A percentile compares a stretch with the other conserved stretches of the same genome.
Conservation (phyloP, 2,888 invertebrate genomes). For the Choreutis nemorana region DNA sequence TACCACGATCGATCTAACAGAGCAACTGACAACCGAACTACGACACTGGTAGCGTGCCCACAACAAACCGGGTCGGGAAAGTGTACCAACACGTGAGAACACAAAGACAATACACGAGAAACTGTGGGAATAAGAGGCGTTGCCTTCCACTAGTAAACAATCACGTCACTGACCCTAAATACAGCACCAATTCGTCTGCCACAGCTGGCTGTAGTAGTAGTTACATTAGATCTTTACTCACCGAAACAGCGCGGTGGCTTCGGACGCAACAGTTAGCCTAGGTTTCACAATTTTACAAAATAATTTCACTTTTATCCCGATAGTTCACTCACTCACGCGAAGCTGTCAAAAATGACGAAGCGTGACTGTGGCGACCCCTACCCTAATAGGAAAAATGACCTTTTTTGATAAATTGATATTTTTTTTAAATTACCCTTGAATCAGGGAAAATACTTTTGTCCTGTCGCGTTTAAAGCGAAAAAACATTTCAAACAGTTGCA, state of each 20-base stretch:
- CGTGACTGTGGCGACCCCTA: conserved; percentile 7
- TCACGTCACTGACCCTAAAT: conserved; percentile 58
- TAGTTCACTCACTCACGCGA: conserved; percentile 20
- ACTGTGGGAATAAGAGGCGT: conserved; percentile 64
- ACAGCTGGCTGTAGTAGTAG: too few relatives aligned
- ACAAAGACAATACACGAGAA: conserved; percentile 53
- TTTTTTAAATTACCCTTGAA: not conserved
- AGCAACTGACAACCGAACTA: conserved; percentile 13
- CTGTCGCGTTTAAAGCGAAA: too few relatives aligned
- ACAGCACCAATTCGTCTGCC: too few relatives aligned
- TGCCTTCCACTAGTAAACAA: conserved; percentile 66
- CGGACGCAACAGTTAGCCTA: conserved; percentile 13
- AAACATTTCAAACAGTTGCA: too few relatives aligned
- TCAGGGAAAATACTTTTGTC: not conserved
- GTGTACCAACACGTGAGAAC: conserved; percentile 48
- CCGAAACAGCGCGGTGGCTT: conserved; percentile 18
- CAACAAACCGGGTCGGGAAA: conserved; percentile 27
- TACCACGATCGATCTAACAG: conserved; percentile 27
- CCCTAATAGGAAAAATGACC: not conserved
- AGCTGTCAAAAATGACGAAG: conserved; percentile 19
- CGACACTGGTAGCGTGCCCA: conserved; percentile 13
- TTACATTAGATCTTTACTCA: too few relatives aligned
- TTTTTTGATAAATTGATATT: not conserved
- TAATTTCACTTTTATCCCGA: conserved; percentile 33
- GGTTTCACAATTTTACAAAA: conserved; percentile 19